Percentiles rank a stretch among this genome's conserved stretches.
These are phyloP conservation scores for Clivina fossor DNA, from an alignment of 2,888 invertebrate genomes.

Conservation along the genomic window DNA sequence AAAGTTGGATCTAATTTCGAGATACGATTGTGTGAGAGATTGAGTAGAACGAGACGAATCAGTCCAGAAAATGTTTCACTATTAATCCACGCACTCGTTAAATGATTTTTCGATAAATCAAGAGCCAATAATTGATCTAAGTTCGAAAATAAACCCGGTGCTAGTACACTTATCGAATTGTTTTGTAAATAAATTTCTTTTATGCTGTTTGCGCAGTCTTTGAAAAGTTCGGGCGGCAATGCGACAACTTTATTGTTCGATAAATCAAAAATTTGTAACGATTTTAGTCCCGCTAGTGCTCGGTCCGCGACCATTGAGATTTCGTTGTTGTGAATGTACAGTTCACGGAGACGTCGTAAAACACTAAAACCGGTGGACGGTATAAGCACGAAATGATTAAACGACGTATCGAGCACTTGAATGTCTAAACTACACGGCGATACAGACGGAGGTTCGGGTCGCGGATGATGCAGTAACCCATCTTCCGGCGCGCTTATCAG, in stretches of 20 bases:
- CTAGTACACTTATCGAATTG: constrained; percentile 84
- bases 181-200: constrained; percentile 89
- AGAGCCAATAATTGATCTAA: constrained; percentile 78
- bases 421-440: constrained; percentile 74
- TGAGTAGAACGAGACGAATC: constrained; percentile 82
- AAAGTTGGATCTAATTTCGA: constrained; percentile 79
- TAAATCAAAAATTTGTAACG: constrained; percentile 82
- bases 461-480: constrained; percentile 50
- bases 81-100: constrained; percentile 85
- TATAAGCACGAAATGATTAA: constrained; percentile 81
- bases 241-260: constrained; percentile 89
- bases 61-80: constrained; percentile 83
- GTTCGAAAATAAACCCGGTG: constrained; percentile 83
- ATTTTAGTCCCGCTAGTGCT: constrained; percentile 77
- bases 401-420: constrained; percentile 79
- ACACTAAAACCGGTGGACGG: constrained; percentile 82
- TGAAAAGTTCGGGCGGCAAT: constrained; percentile 82
- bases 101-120: constrained; percentile 82
- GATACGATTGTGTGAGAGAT: constrained; percentile 82
- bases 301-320: constrained; percentile 85
- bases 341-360: constrained; percentile 72
- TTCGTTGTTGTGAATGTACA: constrained; percentile 86
- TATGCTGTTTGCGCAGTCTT: constrained; percentile 74
- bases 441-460: constrained; percentile 45
- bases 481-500: constrained; percentile 64